Conservation (phyloP, 2,888 invertebrate species). For the Lasioglossum leucozonium region DNA sequence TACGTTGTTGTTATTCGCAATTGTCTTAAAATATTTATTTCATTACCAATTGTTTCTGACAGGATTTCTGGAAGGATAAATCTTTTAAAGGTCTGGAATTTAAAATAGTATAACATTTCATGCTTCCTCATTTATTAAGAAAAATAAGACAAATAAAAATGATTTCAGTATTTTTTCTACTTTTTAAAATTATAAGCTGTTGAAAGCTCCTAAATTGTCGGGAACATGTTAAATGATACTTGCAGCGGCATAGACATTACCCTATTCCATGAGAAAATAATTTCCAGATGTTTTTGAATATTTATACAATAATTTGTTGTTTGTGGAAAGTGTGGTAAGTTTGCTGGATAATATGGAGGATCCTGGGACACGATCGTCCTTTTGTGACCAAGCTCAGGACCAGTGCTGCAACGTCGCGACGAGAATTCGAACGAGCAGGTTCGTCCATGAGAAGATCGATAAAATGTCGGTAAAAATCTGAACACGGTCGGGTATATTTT, state of each 20-base stretch:
- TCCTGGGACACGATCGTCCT: not conserved
- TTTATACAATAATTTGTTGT: not conserved
- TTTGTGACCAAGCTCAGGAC: conserved; percentile 21
- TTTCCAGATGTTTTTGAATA: too few species aligned
- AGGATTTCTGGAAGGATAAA: not conserved
- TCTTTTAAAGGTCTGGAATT: not conserved
- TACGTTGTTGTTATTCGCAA: not conserved
- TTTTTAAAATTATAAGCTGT: not conserved
- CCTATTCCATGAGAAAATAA: not conserved
- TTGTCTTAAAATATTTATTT: not conserved
- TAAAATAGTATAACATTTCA: too few species aligned
- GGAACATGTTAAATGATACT: not conserved
- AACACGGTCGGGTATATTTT: conserved; percentile 38
- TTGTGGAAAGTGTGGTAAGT: too few species aligned
- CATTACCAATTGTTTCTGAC: not conserved
- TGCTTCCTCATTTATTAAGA: not conserved
- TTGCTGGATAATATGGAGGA: not conserved
- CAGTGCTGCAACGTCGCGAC: conserved; percentile 73
- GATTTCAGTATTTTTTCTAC: not conserved
- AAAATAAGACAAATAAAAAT: not conserved
- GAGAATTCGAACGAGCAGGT: not conserved
- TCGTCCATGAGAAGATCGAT: conserved; percentile 55
- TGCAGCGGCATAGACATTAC: not conserved
- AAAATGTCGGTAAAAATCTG: conserved; percentile 58
- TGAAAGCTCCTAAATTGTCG: not conserved